Conservation (phyloP, 2,797 vertebrate species). For the Falco novaeseelandiae region DNA sequence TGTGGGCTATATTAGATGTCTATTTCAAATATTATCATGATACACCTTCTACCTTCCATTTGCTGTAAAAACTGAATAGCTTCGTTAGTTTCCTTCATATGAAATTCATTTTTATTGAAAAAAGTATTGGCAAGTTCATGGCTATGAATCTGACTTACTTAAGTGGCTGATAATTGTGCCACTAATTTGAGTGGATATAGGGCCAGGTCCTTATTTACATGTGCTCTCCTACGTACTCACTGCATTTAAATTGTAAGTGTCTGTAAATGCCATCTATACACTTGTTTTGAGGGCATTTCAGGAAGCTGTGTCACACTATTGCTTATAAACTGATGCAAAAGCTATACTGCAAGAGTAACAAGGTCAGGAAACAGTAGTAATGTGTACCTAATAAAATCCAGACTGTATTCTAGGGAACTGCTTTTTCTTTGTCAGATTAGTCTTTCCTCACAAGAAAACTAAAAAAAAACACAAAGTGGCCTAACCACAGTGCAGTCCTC, state of each 20-base stretch:
- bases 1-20: not conserved
- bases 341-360: not conserved
- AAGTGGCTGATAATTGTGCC: not conserved
- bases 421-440: not conserved
- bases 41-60: not conserved
- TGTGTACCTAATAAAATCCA: not conserved
- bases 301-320: not conserved
- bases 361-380: conserved; percentile 14
- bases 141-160: not conserved
- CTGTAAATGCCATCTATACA: not conserved
- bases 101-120: not conserved
- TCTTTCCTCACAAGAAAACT: not conserved
- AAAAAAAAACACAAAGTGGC: not conserved
- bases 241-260: not conserved
- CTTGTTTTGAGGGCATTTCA: not conserved
- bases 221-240: not conserved
- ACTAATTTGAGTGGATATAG: not conserved
- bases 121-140: not conserved
- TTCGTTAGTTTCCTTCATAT: not conserved
- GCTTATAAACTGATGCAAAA: not conserved
- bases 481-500: not conserved
- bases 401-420: not conserved
- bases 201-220: not conserved
- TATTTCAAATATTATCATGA: not conserved
- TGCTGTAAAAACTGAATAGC: not conserved